phyloP scores from a whole-genome alignment of 1,140 invertebrate species.

The Reticulitermes speratus region DNA sequence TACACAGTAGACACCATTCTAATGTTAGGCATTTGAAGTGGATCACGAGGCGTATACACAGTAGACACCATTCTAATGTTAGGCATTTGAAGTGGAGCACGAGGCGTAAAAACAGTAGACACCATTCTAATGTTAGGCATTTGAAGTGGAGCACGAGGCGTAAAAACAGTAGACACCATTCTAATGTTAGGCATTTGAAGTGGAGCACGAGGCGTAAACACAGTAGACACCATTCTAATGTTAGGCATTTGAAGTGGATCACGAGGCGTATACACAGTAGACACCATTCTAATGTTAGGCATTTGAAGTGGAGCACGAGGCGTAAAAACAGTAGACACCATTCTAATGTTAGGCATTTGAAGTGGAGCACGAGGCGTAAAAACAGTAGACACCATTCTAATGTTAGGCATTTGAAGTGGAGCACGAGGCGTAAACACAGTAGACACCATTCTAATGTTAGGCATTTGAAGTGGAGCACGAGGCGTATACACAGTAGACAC shows the following conservation, averaged over 20 bases:
- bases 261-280: neutral
- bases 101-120: neutral
- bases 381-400: neutral
- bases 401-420: no score
- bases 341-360: no score
- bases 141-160: neutral
- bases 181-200: no score
- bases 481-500: neutral
- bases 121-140: no score
- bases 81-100: neutral
- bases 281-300: no score
- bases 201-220: neutral
- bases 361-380: neutral
- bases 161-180: neutral
- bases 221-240: neutral
- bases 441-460: no score
- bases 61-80: no score
- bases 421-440: neutral
- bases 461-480: neutral
- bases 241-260: no score
- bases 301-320: neutral
- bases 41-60: neutral
- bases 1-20: neutral
- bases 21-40: no score
- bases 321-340: neutral